Percentiles rank a stretch among this genome's conserved stretches.
phyloP scores from a whole-genome alignment of 2,797 vertebrate genomes.

The Lepidocolaptes lacrymiger region DNA sequence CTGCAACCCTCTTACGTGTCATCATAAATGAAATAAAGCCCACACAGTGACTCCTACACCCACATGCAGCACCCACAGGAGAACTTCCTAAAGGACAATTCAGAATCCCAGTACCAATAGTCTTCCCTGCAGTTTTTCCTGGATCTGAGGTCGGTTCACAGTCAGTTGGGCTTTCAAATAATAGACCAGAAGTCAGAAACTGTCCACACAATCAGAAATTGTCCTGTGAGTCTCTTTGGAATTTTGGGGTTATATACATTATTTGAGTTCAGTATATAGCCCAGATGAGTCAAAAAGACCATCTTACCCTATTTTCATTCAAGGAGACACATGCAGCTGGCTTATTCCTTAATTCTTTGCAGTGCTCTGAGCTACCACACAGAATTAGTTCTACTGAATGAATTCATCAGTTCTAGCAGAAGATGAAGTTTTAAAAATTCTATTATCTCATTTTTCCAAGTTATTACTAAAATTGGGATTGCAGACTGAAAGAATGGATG shows the following conservation, averaged over 20 bases:
- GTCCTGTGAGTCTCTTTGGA: not conserved
- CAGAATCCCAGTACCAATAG: not conserved
- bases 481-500: not conserved
- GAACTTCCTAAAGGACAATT: not conserved
- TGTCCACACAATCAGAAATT: not conserved
- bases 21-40: not conserved
- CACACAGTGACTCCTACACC: not conserved
- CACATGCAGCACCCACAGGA: not conserved
- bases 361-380: not conserved
- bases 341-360: not conserved
- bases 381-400: not conserved
- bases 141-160: not conserved
- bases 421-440: not conserved
- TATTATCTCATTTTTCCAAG: not conserved
- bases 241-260: not conserved
- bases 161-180: not conserved
- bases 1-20: not conserved
- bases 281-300: not conserved
- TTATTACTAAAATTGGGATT: not conserved
- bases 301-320: not conserved
- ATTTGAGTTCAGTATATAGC: not conserved
- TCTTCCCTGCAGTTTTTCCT: not conserved
- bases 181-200: not conserved
- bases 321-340: not conserved
- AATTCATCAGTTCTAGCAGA: not conserved